Evolutionary conservation across 2,113 vertebrate species (phyloP).

Genomic region (Myotis brandtii): DNA sequence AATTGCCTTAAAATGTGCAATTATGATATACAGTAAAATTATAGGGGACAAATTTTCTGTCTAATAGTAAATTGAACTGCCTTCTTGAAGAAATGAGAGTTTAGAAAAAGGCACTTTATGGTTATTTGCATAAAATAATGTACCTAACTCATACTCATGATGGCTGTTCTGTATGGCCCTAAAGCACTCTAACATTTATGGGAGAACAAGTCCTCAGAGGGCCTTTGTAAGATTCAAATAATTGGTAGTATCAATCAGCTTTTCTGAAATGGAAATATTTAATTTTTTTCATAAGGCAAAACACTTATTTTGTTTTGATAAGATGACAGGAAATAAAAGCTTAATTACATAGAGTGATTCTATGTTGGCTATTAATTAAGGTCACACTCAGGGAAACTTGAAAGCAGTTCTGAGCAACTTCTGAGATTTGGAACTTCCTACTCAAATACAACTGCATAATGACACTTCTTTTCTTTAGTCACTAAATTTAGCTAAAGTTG

Average conservation of each 20-base stretch:
- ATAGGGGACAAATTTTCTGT: slow-evolving; percentile 49
- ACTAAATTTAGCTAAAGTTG: not conserved
- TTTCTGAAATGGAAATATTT: slow-evolving; percentile 60
- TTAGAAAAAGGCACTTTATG: slow-evolving; percentile 22
- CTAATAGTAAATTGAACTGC: slow-evolving; percentile 49
- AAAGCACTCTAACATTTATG: slow-evolving; percentile 17
- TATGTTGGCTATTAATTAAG: not conserved
- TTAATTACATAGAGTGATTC: not conserved
- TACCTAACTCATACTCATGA: not conserved
- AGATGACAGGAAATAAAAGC: not conserved
- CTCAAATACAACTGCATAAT: not conserved
- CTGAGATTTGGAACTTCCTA: not conserved
- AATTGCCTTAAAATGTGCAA: slow-evolving; percentile 72
- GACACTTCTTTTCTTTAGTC: not conserved
- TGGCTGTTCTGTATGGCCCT: not conserved
- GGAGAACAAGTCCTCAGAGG: not conserved
- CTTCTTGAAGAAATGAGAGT: not conserved
- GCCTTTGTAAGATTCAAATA: slow-evolving; percentile 1
- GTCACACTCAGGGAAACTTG: not conserved
- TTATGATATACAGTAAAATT: slow-evolving; percentile 57
- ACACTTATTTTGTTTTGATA: slow-evolving; percentile 59
- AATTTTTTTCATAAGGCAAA: slow-evolving; percentile 32
- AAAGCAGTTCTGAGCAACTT: not conserved
- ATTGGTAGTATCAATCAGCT: slow-evolving; percentile 49
- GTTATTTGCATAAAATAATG: slow-evolving; percentile 69